phyloP scores from a whole-genome alignment of 2,888 invertebrate genomes.

The Pyrrhosoma nymphula region DNA sequence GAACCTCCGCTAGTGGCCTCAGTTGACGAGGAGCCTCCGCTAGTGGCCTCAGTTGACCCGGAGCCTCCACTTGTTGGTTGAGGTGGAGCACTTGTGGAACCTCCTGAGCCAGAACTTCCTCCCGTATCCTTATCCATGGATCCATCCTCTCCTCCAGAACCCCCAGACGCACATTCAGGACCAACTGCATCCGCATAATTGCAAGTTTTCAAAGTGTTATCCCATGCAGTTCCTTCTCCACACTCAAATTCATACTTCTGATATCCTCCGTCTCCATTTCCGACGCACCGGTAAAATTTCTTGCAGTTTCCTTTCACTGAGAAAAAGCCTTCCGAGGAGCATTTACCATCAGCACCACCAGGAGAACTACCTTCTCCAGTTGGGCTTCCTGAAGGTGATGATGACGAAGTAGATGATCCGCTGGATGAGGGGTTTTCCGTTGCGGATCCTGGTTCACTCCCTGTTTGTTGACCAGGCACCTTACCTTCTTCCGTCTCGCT shows the following conservation, averaged over 20 bases:
- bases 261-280: conserved; percentile 80
- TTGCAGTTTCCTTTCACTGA: conserved; percentile 73
- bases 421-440: conserved; percentile 62
- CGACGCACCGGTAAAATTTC: conserved; percentile 81
- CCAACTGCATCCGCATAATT: conserved; percentile 78
- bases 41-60: neutral
- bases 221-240: conserved; percentile 82
- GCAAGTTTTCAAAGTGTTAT: conserved; percentile 81
- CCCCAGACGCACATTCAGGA: conserved; percentile 21
- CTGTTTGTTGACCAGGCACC: conserved; percentile 56
- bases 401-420: conserved; percentile 28
- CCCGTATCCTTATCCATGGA: neutral
- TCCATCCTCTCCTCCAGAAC: neutral
- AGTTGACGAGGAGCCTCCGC: neutral
- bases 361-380: conserved; percentile 68
- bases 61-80: neutral
- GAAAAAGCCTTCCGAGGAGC: conserved; percentile 74
- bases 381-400: conserved; percentile 46
- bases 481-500: neutral
- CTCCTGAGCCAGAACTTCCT: neutral
- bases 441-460: conserved; percentile 68
- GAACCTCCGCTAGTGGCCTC: neutral
- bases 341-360: conserved; percentile 70
- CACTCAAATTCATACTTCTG: conserved; percentile 80
- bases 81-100: neutral